Conservation (phyloP, 1,140 invertebrate species). For the Phthorimaea operculella region DNA sequence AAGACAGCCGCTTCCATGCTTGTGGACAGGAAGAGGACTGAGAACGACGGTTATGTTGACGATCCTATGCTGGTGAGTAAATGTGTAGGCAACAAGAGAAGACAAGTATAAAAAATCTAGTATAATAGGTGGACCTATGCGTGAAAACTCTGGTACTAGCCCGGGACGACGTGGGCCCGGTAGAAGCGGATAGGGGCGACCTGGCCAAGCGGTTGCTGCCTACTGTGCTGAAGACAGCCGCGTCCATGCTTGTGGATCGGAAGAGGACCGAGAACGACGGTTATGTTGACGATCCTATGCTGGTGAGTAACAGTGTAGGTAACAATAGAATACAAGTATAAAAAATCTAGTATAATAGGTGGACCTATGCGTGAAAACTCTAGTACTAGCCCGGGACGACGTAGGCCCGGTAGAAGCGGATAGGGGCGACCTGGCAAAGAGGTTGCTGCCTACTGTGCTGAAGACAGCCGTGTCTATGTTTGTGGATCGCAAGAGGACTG, state of each 20-base stretch:
- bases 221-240: constrained; percentile 87
- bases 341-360: too few species aligned
- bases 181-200: constrained; percentile 81
- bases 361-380: constrained; percentile 89
- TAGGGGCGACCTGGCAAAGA: constrained; percentile 81
- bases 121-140: too few species aligned
- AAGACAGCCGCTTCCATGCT: constrained; percentile 86
- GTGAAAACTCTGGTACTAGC: constrained; percentile 89
- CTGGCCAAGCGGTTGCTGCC: constrained; percentile 82
- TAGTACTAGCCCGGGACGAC: constrained; percentile 81
- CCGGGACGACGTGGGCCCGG: constrained; percentile 75
- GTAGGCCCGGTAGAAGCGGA: constrained; percentile 79
- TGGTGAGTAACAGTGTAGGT: constrained; percentile 33
- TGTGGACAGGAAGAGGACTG: constrained; percentile 69
- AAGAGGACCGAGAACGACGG: constrained; percentile 19
- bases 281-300: constrained; percentile 32
- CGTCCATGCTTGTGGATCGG: constrained; percentile 81
- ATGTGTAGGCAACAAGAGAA: too few species aligned
- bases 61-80: constrained; percentile 44
- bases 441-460: constrained; percentile 84
- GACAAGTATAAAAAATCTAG: too few species aligned
- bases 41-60: constrained; percentile 19
- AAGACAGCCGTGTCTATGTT: constrained; percentile 86
- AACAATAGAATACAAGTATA: too few species aligned
- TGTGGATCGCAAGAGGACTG: constrained; percentile 69